Evolutionary conservation across 2,888 invertebrate genomes (phyloP), one percentile per base, ranked within the genome.

Genomic region (Diachrysia chrysitis): DNA sequence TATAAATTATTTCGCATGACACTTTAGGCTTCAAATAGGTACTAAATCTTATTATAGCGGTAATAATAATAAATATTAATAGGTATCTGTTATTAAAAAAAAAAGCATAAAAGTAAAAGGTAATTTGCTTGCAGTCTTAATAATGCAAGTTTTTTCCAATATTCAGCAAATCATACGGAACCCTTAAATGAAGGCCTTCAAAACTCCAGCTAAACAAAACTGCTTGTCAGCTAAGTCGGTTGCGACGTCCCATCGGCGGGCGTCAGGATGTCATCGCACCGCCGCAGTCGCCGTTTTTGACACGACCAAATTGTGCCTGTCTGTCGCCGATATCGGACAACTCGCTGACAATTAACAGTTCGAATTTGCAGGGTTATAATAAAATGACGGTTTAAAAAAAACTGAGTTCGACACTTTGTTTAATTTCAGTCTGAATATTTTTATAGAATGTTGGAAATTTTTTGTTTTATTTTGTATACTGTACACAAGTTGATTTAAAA

Each of bases 301-400:
- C 87, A 82, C 81, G 76, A 73, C 87, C 86, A 89, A 91, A 91
- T 90, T 90, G 89, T 89, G 85, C 81, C 88, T 87, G 90, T 90
- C 91, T 88, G 82, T 85, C 79, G 68, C 66, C 76, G 73, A 81
- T 75, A 82, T 68, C 76, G 74, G 73, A 73, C 72, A 81, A 79
- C 74, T 76, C 82, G 79, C 83, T 84, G 87, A 88, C 88, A 90
- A 89, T 90, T 87, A 89, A 73, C 85, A 83, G 54, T 81, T 81
- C 70, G 78, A 73, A 78, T 84, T 84, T 83, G 78, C 69, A 76
- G 81, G 73, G 78, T 81, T 85, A 71, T 80, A 84, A 86, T 81
- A 81, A 81, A 85, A 54, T 70, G 58, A 61, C 25, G 17, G 48
- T 65, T 53, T 64, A 42, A 73, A 63, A 56, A 58, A 48, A 63